Conservation (phyloP, 2,113 vertebrate genomes). For the Trichechus manatus region DNA sequence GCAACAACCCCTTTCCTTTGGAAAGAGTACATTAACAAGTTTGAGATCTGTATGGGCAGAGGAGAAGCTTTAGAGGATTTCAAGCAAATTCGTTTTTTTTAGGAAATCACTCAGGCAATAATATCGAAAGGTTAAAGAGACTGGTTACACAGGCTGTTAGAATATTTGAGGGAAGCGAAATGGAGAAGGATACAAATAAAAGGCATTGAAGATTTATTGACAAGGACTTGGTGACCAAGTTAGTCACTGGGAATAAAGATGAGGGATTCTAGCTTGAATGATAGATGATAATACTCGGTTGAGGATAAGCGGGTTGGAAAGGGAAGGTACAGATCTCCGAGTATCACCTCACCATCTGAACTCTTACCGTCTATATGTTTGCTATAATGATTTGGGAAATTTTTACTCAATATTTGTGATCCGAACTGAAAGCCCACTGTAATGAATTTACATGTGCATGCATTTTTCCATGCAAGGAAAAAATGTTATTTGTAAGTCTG, state of each 20-base stretch:
- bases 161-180: neutral
- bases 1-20: neutral
- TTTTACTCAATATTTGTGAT: constrained; percentile 12
- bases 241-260: neutral
- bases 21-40: neutral
- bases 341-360: neutral
- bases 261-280: neutral
- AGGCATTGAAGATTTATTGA: neutral
- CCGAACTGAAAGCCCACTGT: neutral
- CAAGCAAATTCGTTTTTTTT: neutral
- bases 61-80: neutral
- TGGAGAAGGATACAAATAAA: neutral
- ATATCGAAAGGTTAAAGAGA: neutral
- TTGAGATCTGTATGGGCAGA: neutral
- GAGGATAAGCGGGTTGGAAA: neutral
- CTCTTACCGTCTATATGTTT: neutral
- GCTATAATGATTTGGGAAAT: neutral
- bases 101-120: neutral
- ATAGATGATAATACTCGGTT: neutral
- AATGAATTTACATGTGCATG: neutral
- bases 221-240: neutral
- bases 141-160: neutral
- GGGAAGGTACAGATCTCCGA: neutral
- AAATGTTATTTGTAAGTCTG: neutral
- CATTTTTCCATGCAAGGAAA: constrained; percentile 52